Evolutionary conservation across 2,113 vertebrate genomes (phyloP).

Genomic region (Myxocyprinus asiaticus): DNA sequence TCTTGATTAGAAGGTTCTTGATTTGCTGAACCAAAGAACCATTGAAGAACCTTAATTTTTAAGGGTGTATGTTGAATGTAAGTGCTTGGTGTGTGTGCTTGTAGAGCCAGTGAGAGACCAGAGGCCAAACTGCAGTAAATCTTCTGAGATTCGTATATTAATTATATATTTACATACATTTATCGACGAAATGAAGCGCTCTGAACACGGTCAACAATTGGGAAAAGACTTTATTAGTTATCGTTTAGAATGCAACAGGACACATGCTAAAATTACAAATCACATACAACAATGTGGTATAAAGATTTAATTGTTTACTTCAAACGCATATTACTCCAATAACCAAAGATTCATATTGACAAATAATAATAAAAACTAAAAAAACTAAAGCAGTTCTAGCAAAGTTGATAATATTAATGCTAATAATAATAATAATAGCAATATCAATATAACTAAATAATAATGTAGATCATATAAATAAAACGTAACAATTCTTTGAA

Average conservation of each 20-base stretch:
- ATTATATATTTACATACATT: too few species aligned
- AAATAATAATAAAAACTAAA: slow-evolving; percentile 70
- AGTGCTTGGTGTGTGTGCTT: slow-evolving; percentile 24
- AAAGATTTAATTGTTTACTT: slow-evolving; percentile 64
- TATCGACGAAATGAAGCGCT: slow-evolving; percentile 85
- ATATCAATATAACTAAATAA: slow-evolving; percentile 50
- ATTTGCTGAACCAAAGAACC: not conserved
- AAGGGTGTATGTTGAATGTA: slow-evolving; percentile 1
- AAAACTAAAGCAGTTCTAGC: slow-evolving; percentile 50
- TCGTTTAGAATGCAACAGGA: slow-evolving; percentile 98
- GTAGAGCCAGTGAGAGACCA: slow-evolving; percentile 52
- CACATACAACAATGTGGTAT: slow-evolving; percentile 95
- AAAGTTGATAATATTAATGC: slow-evolving; percentile 46
- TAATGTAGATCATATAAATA: slow-evolving; percentile 49
- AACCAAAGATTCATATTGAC: slow-evolving; percentile 92
- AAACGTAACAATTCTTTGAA: slow-evolving; percentile 77
- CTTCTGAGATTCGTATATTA: not conserved
- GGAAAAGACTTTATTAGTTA: slow-evolving; percentile 99
- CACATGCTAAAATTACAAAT: slow-evolving; percentile 92
- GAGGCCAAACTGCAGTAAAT: slow-evolving; percentile 38
- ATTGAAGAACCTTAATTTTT: slow-evolving; percentile 45
- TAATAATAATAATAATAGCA: slow-evolving; percentile 35
- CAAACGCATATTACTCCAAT: slow-evolving; percentile 72
- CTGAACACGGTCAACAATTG: slow-evolving; percentile 94
- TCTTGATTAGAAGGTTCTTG: too few species aligned